Conservation (phyloP, 2,797 vertebrate genomes). For the Rhinella marina region DNA sequence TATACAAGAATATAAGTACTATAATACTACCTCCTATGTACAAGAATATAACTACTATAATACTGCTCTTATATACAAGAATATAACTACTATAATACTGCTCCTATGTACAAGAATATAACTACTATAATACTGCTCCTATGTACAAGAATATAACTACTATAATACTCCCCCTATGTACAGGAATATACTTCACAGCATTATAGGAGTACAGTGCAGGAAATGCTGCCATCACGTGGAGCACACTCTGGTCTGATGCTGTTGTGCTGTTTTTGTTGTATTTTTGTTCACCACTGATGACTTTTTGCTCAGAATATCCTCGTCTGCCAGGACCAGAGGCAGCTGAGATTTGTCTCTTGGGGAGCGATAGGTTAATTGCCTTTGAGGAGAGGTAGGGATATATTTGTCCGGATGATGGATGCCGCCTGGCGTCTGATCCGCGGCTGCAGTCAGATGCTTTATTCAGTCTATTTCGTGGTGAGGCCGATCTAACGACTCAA, state of each 20-base stretch:
- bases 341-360: neutral
- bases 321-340: neutral
- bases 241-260: neutral
- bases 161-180: no score
- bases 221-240: no score
- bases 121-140: neutral
- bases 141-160: neutral
- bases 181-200: no score
- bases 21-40: no score
- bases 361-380: constrained; percentile 29
- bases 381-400: constrained; percentile 1
- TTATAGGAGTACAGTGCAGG: no score
- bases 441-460: neutral
- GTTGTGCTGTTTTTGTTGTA: neutral
- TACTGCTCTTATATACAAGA: neutral
- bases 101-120: no score
- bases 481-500: neutral
- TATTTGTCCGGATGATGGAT: neutral
- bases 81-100: no score
- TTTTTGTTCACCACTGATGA: neutral
- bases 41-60: constrained; percentile 5
- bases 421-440: neutral
- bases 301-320: constrained; percentile 10
- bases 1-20: no score
- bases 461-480: neutral